Evolutionary conservation across 2,888 invertebrate species (phyloP).

Genomic region (Acholoe squamosa): DNA sequence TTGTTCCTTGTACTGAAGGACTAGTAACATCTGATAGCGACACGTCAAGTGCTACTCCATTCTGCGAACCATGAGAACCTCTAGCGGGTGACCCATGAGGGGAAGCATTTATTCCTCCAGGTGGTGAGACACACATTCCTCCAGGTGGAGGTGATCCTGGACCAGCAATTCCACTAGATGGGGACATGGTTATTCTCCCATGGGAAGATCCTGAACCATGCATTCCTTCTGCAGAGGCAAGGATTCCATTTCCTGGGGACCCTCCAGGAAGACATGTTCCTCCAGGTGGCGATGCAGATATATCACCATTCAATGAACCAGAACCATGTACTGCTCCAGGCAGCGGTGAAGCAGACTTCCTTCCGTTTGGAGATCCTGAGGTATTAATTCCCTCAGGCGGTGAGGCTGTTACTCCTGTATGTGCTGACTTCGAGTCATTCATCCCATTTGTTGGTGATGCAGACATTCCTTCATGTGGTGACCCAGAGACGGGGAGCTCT

Average conservation of each 20-base stretch:
- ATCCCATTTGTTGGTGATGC: no score
- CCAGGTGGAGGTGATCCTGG: not conserved
- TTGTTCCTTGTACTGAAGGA: no score
- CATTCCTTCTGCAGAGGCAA: not conserved
- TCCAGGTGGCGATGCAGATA: no score
- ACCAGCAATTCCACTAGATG: not conserved
- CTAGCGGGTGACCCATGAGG: not conserved
- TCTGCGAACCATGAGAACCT: not conserved
- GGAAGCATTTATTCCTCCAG: not conserved
- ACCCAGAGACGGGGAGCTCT: not conserved
- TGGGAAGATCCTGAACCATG: not conserved
- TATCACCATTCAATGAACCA: no score
- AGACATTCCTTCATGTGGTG: constrained; percentile 43
- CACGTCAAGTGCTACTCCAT: no score
- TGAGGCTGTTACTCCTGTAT: not conserved
- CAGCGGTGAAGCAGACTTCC: not conserved
- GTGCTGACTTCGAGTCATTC: not conserved
- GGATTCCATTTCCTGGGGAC: no score
- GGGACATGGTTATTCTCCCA: no score
- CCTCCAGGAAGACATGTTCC: no score
- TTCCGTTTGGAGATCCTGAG: not conserved
- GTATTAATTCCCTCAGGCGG: not conserved
- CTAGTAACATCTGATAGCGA: no score
- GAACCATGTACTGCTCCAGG: no score
- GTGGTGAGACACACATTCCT: not conserved